These are phyloP conservation scores for Odontamblyopus lacepedii DNA, from an alignment of 2,797 vertebrate genomes.

Conservation along the genomic window DNA sequence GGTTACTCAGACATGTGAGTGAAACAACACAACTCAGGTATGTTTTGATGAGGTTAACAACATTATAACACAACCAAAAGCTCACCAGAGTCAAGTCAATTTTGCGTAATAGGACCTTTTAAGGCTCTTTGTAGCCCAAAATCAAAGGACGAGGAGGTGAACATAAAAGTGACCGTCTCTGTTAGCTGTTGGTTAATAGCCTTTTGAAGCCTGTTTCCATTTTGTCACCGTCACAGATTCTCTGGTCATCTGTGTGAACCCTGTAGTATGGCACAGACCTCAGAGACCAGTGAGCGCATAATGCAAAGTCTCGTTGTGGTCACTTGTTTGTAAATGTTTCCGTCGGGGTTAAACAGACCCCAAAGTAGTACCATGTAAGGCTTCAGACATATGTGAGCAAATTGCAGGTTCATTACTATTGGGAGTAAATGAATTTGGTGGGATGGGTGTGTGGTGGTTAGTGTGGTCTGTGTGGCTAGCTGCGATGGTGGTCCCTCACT, in stretches of 20 bases:
- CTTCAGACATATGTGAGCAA: conserved; percentile 75
- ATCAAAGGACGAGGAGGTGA: conserved; percentile 17
- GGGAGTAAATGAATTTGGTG: conserved; percentile 75
- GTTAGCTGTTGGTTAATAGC: conserved; percentile 44
- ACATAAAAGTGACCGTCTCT: conserved; percentile 40
- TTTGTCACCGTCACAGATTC: conserved; percentile 51
- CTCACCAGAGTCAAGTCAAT: too few relatives aligned
- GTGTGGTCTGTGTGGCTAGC: conserved; percentile 75
- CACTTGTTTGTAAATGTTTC: conserved; percentile 82
- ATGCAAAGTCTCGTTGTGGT: conserved; percentile 72
- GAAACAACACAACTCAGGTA: too few relatives aligned
- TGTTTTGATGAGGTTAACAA: too few relatives aligned
- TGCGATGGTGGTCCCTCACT: conserved; percentile 81
- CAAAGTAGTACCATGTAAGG: conserved; percentile 69
- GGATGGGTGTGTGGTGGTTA: conserved; percentile 61
- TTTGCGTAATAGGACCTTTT: too few relatives aligned
- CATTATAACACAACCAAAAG: too few relatives aligned
- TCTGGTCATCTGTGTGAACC: conserved; percentile 58
- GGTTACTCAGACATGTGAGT: too few relatives aligned
- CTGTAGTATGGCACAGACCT: conserved; percentile 61
- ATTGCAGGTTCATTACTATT: conserved; percentile 76
- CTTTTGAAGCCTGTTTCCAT: conserved; percentile 52
- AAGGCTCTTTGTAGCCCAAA: conserved; percentile 28
- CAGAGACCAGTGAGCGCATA: conserved; percentile 64
- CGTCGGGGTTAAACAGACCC: conserved; percentile 71